phyloP scores from a whole-genome alignment of 2,797 vertebrate genomes.

The Bufotes viridis region DNA sequence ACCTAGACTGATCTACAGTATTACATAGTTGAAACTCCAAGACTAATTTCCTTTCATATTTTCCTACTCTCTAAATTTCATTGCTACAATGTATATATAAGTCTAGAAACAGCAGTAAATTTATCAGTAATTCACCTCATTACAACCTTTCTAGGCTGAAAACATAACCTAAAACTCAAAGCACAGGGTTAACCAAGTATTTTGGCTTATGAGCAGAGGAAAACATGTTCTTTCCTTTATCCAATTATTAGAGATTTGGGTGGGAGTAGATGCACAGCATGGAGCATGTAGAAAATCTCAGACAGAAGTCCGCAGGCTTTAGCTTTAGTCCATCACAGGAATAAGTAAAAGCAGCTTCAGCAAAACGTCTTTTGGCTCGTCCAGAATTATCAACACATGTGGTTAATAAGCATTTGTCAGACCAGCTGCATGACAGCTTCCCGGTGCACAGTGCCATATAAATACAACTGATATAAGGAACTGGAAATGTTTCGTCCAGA shows the following conservation, averaged over 20 bases:
- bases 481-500: conserved; percentile 32
- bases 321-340: conserved; percentile 46
- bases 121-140: conserved; percentile 54
- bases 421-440: conserved; percentile 40
- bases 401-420: conserved; percentile 51
- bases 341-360: conserved; percentile 53
- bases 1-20: conserved; percentile 45
- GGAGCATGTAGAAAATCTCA: conserved; percentile 39
- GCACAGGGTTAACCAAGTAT: conserved; percentile 45
- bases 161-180: conserved; percentile 23
- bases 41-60: conserved; percentile 54
- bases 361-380: conserved; percentile 53
- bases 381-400: conserved; percentile 57
- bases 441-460: conserved; percentile 21
- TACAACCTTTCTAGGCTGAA: conserved; percentile 39
- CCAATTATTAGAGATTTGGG: conserved; percentile 56
- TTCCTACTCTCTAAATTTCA: conserved; percentile 36
- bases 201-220: conserved; percentile 50
- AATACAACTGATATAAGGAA: conserved; percentile 33
- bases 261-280: conserved; percentile 57
- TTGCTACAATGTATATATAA: conserved; percentile 39
- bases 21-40: conserved; percentile 48
- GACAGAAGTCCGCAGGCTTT: conserved; percentile 53
- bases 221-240: conserved; percentile 57
- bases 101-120: conserved; percentile 42